phyloP scores from a whole-genome alignment of 1,140 invertebrate genomes.

The Tribolium madens region DNA sequence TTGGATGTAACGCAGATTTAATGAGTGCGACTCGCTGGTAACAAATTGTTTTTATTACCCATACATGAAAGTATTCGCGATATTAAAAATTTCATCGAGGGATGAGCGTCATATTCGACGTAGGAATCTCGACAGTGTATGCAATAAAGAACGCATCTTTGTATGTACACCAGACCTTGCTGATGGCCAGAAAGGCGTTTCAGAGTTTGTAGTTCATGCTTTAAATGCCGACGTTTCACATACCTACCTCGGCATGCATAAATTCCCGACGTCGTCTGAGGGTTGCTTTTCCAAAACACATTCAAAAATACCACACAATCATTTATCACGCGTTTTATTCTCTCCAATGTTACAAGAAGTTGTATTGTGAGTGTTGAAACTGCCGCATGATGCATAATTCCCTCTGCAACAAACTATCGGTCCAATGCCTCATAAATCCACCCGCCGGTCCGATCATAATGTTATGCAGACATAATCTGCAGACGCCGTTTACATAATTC shows the following conservation, averaged over 20 bases:
- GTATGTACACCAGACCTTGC: conserved; percentile 17
- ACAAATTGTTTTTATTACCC: conserved; percentile 34
- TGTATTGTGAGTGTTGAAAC: not conserved
- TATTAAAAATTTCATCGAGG: conserved; percentile 19
- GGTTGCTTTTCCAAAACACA: not conserved
- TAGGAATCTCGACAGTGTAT: conserved; percentile 32
- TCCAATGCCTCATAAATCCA: conserved; percentile 18
- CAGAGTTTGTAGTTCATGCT: conserved; percentile 1
- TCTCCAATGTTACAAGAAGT: not conserved
- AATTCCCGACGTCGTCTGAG: conserved; percentile 7
- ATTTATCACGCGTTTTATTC: not conserved
- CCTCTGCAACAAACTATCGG: conserved; percentile 24
- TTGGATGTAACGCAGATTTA: conserved; percentile 21
- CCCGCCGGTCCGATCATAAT: not conserved
- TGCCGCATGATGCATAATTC: conserved; percentile 1
- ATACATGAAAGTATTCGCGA: conserved; percentile 4
- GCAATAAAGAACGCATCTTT: conserved; percentile 38
- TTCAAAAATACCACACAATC: not conserved
- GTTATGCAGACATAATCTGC: conserved; percentile 33
- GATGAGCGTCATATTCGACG: conserved; percentile 22
- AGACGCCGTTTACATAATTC: conserved; percentile 31
- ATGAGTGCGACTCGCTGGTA: conserved; percentile 6
- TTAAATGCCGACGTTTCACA: conserved; percentile 26
- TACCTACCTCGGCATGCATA: conserved; percentile 24
- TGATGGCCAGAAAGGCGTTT: conserved; percentile 28